phyloP scores from a whole-genome alignment of 2,113 vertebrate genomes.

The Bostrychus sinensis region DNA sequence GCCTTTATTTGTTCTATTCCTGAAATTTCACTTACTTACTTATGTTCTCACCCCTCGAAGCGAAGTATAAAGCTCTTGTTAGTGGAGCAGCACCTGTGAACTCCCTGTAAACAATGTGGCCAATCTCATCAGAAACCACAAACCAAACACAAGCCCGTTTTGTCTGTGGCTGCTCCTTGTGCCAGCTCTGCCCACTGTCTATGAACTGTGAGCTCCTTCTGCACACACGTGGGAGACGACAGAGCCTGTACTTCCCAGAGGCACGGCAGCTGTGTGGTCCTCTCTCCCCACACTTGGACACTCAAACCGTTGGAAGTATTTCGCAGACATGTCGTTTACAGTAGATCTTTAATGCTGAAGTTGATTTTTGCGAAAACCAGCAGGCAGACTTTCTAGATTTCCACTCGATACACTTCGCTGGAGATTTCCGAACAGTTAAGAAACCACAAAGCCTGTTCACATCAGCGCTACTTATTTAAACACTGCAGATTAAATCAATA shows the following conservation, averaged over 20 bases:
- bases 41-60: not conserved
- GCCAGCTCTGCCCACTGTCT: constrained; percentile 45
- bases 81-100: constrained; percentile 23
- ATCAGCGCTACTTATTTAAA: constrained; percentile 14
- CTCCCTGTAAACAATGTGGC: constrained; percentile 29
- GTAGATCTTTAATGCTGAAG: constrained; percentile 40
- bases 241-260: constrained; percentile 47
- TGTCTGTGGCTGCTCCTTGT: constrained; percentile 16
- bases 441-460: constrained; percentile 47
- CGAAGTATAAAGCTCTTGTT: not conserved
- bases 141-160: constrained; percentile 20
- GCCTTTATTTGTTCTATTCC: too few species aligned
- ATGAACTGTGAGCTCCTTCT: constrained; percentile 40
- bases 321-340: constrained; percentile 35
- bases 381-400: constrained; percentile 53
- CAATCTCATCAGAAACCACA: constrained; percentile 32
- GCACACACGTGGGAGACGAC: constrained; percentile 43
- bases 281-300: constrained; percentile 38
- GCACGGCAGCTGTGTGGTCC: constrained; percentile 55
- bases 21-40: too few species aligned
- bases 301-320: constrained; percentile 39
- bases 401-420: constrained; percentile 42
- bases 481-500: constrained; percentile 21
- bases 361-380: constrained; percentile 59
- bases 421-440: constrained; percentile 39